These are phyloP conservation scores for Cygnus olor DNA, from an alignment of 2,797 vertebrate species.

Conservation along the genomic window DNA sequence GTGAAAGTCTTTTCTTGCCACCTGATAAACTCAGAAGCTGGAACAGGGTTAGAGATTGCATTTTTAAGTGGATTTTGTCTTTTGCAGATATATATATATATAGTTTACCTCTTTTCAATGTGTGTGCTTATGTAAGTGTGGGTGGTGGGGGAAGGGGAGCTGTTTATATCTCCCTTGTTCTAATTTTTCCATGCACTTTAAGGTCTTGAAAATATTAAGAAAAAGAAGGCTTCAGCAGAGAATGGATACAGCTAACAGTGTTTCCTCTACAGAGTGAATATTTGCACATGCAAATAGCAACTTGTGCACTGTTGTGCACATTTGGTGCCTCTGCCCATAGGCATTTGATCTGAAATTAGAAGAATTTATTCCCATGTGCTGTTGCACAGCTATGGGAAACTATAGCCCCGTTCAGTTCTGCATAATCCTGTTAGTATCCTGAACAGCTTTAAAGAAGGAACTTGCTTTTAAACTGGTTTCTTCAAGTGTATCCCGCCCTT, in stretches of 20 bases:
- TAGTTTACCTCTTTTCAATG: not conserved
- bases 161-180: not conserved
- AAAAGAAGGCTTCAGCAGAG: not conserved
- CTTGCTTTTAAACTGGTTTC: slow-evolving; percentile 11
- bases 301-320: not conserved
- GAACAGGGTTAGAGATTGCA: not conserved
- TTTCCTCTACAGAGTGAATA: not conserved
- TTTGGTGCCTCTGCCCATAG: slow-evolving; percentile 10
- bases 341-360: slow-evolving; percentile 29
- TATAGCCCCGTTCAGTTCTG: not conserved
- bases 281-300: slow-evolving; percentile 5
- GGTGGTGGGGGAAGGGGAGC: not conserved
- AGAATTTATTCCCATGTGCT: slow-evolving; percentile 15
- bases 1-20: slow-evolving; percentile 19
- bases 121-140: not conserved
- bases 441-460: slow-evolving; percentile 22
- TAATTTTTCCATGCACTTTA: not conserved
- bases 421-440: slow-evolving; percentile 39
- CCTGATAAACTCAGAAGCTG: slow-evolving; percentile 22
- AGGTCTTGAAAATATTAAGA: slow-evolving; percentile 6
- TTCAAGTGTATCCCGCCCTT: not conserved
- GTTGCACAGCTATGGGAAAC: not conserved
- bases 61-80: slow-evolving; percentile 44
- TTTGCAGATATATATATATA: not conserved
- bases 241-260: not conserved